These are phyloP conservation scores for Mobula birostris DNA, from an alignment of 2,113 vertebrate species.

Conservation along the genomic window DNA sequence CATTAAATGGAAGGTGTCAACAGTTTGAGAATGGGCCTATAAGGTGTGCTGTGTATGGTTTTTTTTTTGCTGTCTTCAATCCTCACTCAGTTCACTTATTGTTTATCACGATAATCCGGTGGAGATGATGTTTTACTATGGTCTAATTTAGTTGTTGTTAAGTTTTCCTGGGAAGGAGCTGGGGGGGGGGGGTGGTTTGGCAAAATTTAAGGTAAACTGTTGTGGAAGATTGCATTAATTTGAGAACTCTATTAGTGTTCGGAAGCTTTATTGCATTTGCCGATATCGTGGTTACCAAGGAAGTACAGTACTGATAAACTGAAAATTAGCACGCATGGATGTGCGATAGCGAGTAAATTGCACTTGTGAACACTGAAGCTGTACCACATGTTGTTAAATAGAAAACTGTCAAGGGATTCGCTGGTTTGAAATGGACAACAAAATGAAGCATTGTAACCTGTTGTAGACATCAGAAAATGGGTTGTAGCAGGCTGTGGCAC, in stretches of 20 bases:
- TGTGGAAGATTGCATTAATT: background rate
- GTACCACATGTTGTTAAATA: background rate
- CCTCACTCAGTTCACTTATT: conserved; percentile 1
- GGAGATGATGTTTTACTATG: background rate
- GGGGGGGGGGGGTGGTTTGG: background rate
- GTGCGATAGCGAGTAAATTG: background rate
- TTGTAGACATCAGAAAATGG: background rate
- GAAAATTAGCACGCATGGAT: background rate
- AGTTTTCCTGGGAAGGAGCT: background rate
- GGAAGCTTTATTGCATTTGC: background rate
- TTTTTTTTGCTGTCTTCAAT: background rate
- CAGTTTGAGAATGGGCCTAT: background rate
- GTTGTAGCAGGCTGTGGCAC: background rate
- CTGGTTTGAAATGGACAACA: background rate
- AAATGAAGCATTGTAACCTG: background rate
- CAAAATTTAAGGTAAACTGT: background rate
- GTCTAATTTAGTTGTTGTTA: background rate
- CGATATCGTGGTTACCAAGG: background rate
- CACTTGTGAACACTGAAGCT: background rate
- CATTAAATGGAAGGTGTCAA: background rate
- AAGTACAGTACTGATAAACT: background rate
- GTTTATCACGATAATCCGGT: background rate
- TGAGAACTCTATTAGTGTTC: background rate
- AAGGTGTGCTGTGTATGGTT: background rate
- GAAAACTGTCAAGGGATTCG: background rate